phyloP scores from a whole-genome alignment of 1,140 invertebrate species.

The Watersipora subatra region DNA sequence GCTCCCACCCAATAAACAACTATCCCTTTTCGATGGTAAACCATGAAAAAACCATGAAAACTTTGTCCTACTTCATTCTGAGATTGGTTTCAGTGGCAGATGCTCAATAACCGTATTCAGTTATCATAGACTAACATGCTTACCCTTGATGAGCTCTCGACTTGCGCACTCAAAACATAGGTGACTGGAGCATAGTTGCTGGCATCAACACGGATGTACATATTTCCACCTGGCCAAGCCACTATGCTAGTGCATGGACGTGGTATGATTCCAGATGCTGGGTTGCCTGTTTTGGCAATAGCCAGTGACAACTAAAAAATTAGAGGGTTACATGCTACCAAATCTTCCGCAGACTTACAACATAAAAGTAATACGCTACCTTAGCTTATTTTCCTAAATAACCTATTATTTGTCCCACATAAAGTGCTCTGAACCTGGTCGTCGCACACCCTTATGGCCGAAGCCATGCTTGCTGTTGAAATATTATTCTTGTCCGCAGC shows the following conservation, averaged over 20 bases:
- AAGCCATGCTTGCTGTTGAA: background rate
- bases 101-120: no score
- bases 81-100: no score
- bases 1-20: no score
- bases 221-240: background rate
- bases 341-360: background rate
- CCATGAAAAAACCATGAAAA: no score
- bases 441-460: background rate
- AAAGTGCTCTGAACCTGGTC: background rate
- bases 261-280: background rate
- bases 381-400: background rate
- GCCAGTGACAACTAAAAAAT: background rate
- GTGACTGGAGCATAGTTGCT: background rate
- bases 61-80: no score
- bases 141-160: no score
- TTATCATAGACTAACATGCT: no score
- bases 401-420: background rate
- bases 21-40: no score
- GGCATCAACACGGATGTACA: background rate
- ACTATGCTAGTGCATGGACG: background rate
- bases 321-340: background rate
- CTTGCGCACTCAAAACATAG: background rate
- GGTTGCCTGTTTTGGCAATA: background rate
- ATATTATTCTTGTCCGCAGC: no score
- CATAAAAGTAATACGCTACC: background rate